Conservation (phyloP, 2,113 vertebrate species). For the Osmerus mordax region DNA sequence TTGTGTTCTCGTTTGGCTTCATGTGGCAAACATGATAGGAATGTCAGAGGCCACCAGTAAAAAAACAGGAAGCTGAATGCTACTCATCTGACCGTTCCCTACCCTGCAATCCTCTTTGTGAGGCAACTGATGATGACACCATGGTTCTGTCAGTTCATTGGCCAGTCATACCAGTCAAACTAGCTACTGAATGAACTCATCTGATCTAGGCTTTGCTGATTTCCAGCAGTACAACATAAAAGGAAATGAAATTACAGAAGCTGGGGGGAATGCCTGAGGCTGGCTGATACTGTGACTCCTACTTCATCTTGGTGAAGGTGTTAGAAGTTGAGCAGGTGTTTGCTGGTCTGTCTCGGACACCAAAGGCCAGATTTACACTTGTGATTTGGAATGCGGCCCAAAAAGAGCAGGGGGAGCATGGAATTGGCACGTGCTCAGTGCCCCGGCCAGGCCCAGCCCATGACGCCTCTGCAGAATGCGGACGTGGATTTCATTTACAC, state of each 20-base stretch:
- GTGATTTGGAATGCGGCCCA: constrained; percentile 43
- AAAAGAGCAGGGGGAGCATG: constrained; percentile 1
- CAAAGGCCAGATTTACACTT: constrained; percentile 35
- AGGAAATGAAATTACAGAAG: constrained; percentile 27
- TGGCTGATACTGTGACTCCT: constrained; percentile 14
- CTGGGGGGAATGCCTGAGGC: constrained; percentile 11
- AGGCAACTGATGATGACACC: no score
- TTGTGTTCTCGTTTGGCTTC: constrained; percentile 42
- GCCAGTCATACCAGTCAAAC: no score
- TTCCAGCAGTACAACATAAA: not conserved
- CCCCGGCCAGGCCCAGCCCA: constrained; percentile 1
- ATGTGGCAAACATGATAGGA: constrained; percentile 53
- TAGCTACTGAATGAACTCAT: no score
- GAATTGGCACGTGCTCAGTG: constrained; percentile 30
- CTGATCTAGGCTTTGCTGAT: no score
- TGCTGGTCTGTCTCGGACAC: constrained; percentile 32
- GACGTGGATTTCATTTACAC: constrained; percentile 44
- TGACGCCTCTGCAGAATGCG: constrained; percentile 48
- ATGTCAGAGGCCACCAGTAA: constrained; percentile 48
- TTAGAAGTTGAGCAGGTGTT: constrained; percentile 43
- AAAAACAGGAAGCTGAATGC: constrained; percentile 28
- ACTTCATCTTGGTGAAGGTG: constrained; percentile 28
- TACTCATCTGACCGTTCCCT: constrained; percentile 1
- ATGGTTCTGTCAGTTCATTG: no score
- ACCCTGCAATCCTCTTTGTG: not conserved